Conservation (phyloP, 2,888 invertebrate species). For the Sarcophaga carnaria region DNA sequence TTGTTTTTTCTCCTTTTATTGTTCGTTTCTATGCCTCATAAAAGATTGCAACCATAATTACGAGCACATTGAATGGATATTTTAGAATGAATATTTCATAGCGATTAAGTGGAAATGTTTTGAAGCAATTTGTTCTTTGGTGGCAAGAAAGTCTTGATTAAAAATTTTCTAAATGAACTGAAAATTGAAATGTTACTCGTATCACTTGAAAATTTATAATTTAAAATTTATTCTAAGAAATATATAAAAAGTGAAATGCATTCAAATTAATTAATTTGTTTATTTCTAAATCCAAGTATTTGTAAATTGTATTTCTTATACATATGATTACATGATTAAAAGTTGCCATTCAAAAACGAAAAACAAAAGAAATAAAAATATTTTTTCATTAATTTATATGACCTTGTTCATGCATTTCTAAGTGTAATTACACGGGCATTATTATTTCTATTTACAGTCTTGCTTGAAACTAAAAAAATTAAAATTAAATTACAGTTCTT, state of each 20-base stretch:
- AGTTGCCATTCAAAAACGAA: neutral
- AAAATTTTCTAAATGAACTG: neutral
- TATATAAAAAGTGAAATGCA: conserved; percentile 12
- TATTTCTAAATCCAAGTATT: neutral
- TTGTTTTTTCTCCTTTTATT: conserved; percentile 19
- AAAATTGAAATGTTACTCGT: neutral
- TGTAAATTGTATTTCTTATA: neutral
- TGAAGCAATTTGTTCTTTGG: neutral
- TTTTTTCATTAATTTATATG: conserved; percentile 49
- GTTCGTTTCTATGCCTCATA: conserved; percentile 28
- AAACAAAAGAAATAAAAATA: neutral
- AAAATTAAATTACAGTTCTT: conserved; percentile 35
- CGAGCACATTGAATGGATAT: conserved; percentile 52
- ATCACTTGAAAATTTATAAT: neutral
- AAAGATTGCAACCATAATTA: conserved; percentile 66
- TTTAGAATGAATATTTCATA: conserved; percentile 12
- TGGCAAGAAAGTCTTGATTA: conserved; percentile 2
- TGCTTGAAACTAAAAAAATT: conserved; percentile 27
- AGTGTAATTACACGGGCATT: neutral
- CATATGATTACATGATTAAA: conserved; percentile 9
- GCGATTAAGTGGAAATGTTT: neutral
- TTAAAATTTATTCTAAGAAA: neutral
- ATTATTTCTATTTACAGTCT: neutral
- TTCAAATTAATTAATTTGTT: conserved; percentile 11
- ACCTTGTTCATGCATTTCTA: conserved; percentile 50